phyloP scores from a whole-genome alignment of 30 jellyfish, hydroid and myxozoan species.

The Thelohanellus kitauei region DNA sequence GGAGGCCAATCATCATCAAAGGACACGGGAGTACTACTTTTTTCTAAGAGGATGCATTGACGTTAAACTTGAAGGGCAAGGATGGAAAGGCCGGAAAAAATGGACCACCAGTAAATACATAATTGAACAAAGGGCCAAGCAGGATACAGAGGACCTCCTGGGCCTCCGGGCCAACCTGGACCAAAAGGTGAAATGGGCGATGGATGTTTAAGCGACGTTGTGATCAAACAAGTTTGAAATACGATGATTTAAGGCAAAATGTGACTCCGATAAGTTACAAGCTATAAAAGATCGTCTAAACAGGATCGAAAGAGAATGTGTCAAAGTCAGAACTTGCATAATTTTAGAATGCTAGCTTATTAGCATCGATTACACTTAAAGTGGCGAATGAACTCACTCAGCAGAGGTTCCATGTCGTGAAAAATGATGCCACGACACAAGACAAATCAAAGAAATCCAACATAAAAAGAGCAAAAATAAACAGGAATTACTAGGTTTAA shows the following conservation, averaged over 20 bases:
- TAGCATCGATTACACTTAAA: conserved; percentile 53
- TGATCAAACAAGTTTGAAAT: neutral
- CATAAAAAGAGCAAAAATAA: too few relatives aligned
- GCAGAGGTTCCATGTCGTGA: too few relatives aligned
- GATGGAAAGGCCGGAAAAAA: conserved; percentile 86
- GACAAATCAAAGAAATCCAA: too few relatives aligned
- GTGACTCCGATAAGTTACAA: neutral
- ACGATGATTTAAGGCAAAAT: neutral
- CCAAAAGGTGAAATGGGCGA: conserved; percentile 92
- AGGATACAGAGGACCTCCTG: conserved; percentile 93
- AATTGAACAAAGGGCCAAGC: conserved; percentile 40
- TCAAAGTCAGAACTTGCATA: too few relatives aligned
- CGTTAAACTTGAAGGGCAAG: conserved; percentile 76
- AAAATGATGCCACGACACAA: too few relatives aligned
- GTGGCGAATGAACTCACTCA: conserved; percentile 75
- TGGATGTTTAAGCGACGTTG: conserved; percentile 28
- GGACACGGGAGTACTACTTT: too few relatives aligned
- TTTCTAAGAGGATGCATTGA: conserved; percentile 25
- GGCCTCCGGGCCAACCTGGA: conserved; percentile 85
- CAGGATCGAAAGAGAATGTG: neutral
- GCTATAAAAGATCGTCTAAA: neutral
- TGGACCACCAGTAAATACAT: conserved; percentile 39
- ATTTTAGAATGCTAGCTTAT: conserved; percentile 65
- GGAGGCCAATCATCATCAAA: conserved; percentile 21
- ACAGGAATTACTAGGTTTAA: too few relatives aligned